Conservation (phyloP, 2,888 invertebrate species). For the Melangyna quadrimaculata region DNA sequence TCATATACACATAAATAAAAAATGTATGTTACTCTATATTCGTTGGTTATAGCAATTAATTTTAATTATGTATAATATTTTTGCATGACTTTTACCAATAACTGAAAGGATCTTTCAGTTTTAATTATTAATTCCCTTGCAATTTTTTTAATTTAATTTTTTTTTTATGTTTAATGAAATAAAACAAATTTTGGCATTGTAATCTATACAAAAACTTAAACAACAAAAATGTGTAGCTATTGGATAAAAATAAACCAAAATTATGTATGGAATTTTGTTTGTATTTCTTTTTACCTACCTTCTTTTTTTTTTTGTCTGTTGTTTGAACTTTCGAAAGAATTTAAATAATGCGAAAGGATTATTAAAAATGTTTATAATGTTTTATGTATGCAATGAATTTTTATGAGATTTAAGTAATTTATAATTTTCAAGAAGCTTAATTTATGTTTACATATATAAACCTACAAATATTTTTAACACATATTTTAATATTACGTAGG, state of each 20-base stretch:
- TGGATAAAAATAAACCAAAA: background rate
- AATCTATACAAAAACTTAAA: background rate
- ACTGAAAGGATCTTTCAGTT: constrained; percentile 27
- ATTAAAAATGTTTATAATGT: background rate
- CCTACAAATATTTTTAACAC: no score
- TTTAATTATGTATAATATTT: constrained; percentile 35
- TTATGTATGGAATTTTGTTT: constrained; percentile 22
- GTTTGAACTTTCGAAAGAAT: background rate
- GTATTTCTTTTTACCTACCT: background rate
- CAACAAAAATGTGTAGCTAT: background rate
- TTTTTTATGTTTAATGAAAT: no score
- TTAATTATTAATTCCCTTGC: constrained; percentile 31
- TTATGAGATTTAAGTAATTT: background rate
- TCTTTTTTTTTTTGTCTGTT: background rate
- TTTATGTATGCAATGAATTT: background rate
- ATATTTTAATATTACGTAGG: background rate
- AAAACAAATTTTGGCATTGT: constrained; percentile 4
- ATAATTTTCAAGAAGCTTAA: background rate
- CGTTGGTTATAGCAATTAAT: constrained; percentile 18
- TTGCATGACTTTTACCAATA: constrained; percentile 21
- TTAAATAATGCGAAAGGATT: background rate
- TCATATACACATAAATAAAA: no score
- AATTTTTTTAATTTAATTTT: background rate
- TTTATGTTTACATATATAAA: background rate
- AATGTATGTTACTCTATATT: background rate